Evolutionary conservation across 2,888 invertebrate species (phyloP), one percentile per base, ranked within the genome.

Genomic region (Drosophila pegasa): DNA sequence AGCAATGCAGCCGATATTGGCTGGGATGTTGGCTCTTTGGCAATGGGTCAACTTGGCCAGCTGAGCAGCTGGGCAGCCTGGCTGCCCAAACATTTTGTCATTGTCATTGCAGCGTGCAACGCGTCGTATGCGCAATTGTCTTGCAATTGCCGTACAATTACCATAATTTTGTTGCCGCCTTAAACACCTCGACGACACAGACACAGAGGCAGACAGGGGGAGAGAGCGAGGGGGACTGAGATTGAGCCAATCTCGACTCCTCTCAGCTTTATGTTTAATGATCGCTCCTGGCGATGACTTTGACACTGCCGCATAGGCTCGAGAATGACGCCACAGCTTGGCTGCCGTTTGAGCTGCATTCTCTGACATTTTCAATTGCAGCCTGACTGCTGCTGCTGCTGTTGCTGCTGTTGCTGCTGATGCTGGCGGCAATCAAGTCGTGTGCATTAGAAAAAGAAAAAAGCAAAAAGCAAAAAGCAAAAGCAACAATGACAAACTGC

Each of bases 71-170:
- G n/a, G 22, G 37, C 47, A 9, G 20, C 22, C 18, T 27, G 18
- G 35, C 37, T 45, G 45, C 25, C 35, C 56, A 40, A 73, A 18
- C 69, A 64, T 60, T 78, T 76, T 79, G 75, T 69, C 56, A 75
- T 61, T 79, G 70, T 78, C 69, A 74, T 54, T 60, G 33, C n/a
- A n/a, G 55, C 61, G 35, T 40, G 54, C 31, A 58, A 56, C 69
- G 51, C 75, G 69, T 35, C 51, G 69, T 45, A 61, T 74, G 56
- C 54, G 75, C 75, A 61, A 72, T 72, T 71, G 61, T 45, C 45
- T 55, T 69, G 38, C 70, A 62, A 72, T 78, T 72, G 72, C 57
- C 43, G 52, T 70, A 45, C 71, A 65, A 75, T 79, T 79, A 75
- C 61, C 63, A 69, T 75, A 69, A 75, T 79, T 64, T 78, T 29